Conservation (phyloP, 2,113 vertebrate genomes). For the Paramormyrops kingsleyae region DNA sequence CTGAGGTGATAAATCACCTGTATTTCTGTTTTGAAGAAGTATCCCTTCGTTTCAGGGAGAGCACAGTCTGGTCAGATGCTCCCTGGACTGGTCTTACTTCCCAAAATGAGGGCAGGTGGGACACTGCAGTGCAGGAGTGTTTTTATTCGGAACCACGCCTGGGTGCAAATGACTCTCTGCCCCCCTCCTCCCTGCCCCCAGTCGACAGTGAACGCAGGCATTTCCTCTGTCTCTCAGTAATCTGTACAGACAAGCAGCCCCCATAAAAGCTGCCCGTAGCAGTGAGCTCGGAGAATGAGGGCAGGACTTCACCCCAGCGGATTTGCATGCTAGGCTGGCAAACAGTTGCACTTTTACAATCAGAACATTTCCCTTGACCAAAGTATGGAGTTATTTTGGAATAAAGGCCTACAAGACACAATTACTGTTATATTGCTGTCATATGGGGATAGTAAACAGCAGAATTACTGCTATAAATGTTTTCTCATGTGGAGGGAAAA, state of each 20-base stretch:
- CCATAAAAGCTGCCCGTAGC: neutral
- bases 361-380: constrained; percentile 5
- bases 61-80: constrained; percentile 70
- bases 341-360: constrained; percentile 15
- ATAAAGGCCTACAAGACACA: neutral
- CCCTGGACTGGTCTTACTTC: constrained; percentile 57
- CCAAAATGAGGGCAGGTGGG: neutral
- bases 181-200: too few species aligned
- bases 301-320: neutral
- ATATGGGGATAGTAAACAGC: neutral
- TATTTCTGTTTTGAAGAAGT: constrained; percentile 88
- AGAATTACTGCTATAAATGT: constrained; percentile 3
- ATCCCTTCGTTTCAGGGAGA: constrained; percentile 91
- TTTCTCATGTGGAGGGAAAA: neutral
- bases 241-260: neutral
- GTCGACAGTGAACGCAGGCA: neutral
- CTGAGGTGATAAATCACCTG: constrained; percentile 82
- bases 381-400: constrained; percentile 9
- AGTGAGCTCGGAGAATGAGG: neutral
- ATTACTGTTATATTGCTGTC: neutral
- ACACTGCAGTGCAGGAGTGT: neutral
- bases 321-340: neutral
- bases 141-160: neutral
- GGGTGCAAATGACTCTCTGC: neutral
- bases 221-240: neutral